Base-by-base conservation (phyloP, 2,797 vertebrate species). In the Aeoliscus strigatus region DNA sequence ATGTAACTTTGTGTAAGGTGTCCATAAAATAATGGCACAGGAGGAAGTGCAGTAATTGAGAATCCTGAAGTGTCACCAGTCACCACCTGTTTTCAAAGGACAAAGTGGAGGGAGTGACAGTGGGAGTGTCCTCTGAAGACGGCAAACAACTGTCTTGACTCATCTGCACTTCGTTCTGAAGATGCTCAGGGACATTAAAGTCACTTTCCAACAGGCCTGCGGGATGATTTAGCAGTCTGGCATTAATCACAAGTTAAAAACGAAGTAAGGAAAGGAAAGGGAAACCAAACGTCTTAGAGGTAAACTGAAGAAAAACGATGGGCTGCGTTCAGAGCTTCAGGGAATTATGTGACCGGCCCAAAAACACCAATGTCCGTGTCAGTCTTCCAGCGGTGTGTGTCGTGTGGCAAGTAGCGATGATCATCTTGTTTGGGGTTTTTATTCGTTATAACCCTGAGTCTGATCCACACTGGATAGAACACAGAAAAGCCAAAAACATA, bases 351-450 rank as follows among this genome's bases (percentile, higher is more conserved):
- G 83, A 88, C 51, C 52, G 80, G 5, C 44, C 61, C 0, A 90
- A 89, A 75, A 91, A 92, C 55, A 94, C 93, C 0, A 79, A 83
- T 25, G 77, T 97, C 53, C 91, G 87, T 26, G 39, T 89, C 50
- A 90, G 91, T 53, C 88, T 99, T 32, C 94, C 96, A 0, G 60
- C 86, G 0, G 45, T 90, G 8, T 97, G 94, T 64, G 54, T 96
- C 8, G 72, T 92, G 44, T 93, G 93, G 88, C 84, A 99, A 70
- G 68, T 59, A 16, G 81, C 77, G 23, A 90, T 97, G 92, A 88
- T 99, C 16, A 66, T 95, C 54, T 86, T 99, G 23, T 99, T 97
- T 0, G 94, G 94, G 0, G 51, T 94, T 33, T 99, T 97, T 0
- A 87, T 95, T 35, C 91, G 92, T 24, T 96, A 94, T 4, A 1